Percentiles rank a stretch among this genome's conserved stretches.
phyloP scores from a whole-genome alignment of 2,888 invertebrate species.

The Hypena proboscidalis region DNA sequence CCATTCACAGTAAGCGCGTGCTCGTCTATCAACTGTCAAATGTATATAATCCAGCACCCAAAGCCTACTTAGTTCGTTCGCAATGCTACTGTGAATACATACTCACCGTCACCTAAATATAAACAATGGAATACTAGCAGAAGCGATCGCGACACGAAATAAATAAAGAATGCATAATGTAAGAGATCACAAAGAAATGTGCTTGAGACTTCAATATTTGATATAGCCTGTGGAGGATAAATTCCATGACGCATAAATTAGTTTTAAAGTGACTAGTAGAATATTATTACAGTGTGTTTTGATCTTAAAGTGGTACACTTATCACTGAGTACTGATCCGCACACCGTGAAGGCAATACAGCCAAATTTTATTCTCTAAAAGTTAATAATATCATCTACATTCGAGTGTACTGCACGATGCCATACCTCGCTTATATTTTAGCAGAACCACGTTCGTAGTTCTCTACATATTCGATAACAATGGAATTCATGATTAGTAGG shows the following conservation, averaged over 20 bases:
- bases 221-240: slow-evolving; percentile 38
- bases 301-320: slow-evolving; percentile 27
- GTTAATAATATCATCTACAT: neutral
- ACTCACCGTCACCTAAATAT: slow-evolving; percentile 7
- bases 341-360: slow-evolving; percentile 9
- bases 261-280: slow-evolving; percentile 38
- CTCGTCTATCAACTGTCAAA: neutral
- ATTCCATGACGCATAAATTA: slow-evolving; percentile 20
- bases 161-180: slow-evolving; percentile 27
- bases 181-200: slow-evolving; percentile 52
- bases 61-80: slow-evolving; percentile 13
- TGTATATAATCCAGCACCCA: slow-evolving; percentile 18
- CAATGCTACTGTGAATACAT: slow-evolving; percentile 24
- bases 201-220: slow-evolving; percentile 37
- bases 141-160: slow-evolving; percentile 20
- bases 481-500: slow-evolving; percentile 4
- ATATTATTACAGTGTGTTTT: slow-evolving; percentile 30
- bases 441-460: slow-evolving; percentile 3
- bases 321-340: slow-evolving; percentile 4
- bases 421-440: neutral
- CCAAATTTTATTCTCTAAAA: neutral
- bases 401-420: neutral
- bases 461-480: neutral
- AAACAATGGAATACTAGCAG: neutral
- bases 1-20: slow-evolving; percentile 16